Evolutionary conservation across 2,888 invertebrate species (phyloP).

Genomic region (Metacarcinus magister): DNA sequence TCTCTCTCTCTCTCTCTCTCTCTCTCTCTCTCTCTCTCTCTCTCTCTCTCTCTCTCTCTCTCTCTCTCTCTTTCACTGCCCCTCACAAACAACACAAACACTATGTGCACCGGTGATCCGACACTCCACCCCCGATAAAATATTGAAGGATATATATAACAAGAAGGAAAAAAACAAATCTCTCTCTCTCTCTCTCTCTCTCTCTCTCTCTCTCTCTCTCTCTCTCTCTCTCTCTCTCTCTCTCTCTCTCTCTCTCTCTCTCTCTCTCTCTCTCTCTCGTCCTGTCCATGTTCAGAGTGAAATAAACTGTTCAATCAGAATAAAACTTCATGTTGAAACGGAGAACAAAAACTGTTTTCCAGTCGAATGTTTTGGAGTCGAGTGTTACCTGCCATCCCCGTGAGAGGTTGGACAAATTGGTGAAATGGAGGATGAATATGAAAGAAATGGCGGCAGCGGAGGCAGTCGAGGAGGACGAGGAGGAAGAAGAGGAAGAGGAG

Average conservation of each 20-base stretch:
- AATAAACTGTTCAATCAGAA: constrained; percentile 6
- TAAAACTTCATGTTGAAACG: neutral
- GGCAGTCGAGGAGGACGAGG: neutral
- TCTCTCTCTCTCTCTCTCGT: neutral
- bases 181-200: neutral
- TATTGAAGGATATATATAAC: no score
- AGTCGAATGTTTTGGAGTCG: neutral
- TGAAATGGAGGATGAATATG: neutral
- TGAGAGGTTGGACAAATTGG: neutral
- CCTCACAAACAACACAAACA: no score
- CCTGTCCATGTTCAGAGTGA: neutral
- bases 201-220: constrained; percentile 10
- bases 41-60: neutral
- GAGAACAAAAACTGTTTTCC: neutral
- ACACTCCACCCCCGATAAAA: no score
- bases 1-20: constrained; percentile 15
- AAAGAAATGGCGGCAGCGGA: neutral
- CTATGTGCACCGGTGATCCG: no score
- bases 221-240: constrained; percentile 11
- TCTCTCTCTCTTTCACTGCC: no score
- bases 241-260: neutral
- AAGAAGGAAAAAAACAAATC: no score
- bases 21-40: neutral
- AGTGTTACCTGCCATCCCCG: neutral
- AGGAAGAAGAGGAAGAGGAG: neutral